Evolutionary conservation across 2,888 invertebrate species (phyloP), one percentile per base, ranked within the genome.

Genomic region (Meiosimyza decipiens): DNA sequence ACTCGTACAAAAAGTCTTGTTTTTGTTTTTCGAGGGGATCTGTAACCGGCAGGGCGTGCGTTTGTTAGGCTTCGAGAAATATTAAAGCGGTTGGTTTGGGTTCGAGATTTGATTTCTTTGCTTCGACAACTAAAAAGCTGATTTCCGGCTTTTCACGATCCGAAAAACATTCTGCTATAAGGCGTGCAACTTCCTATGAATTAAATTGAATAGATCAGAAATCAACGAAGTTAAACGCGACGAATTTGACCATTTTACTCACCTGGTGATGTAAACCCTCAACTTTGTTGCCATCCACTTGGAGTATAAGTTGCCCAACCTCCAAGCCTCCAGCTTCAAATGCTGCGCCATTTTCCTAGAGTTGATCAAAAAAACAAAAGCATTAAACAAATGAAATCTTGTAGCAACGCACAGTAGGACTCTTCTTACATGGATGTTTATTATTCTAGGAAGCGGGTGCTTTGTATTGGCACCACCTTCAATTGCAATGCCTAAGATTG

Each of bases 381-480:
- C 13, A 55, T 63, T 74, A 6, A 47, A 18, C 28, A 9, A 18
- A 2, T 6, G 57, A 13, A 18, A 18, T 13, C 18, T 11, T 22
- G 16, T 3, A 57, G 18, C 12, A n/a, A n/a, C n/a, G 22, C 16
- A 28, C 28, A 28, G 6, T 50, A 13, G 13, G 15, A n/a, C 2
- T 66, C 2, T 66, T 88, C 93, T 91, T 88, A 97, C 98, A 88
- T 97, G 97, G 85, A 98, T 97, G 88, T 96, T 97, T 83, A 98
- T 97, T 83, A 98, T 97, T 85, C 97, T 91, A 70, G 98, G 98
- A 83, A 97, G 90, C 71, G 96, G 95, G 88, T 98, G 97, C 84
- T 95, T 94, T 62, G 98, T 98, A 88, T 98, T 97, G 81, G 95
- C 95, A 76, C 98, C 98, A 75, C 98, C 98, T 89, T 98, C 98